These are phyloP conservation scores for Drosophila gaucha DNA, from an alignment of 2,888 invertebrate genomes.

Conservation along the genomic window DNA sequence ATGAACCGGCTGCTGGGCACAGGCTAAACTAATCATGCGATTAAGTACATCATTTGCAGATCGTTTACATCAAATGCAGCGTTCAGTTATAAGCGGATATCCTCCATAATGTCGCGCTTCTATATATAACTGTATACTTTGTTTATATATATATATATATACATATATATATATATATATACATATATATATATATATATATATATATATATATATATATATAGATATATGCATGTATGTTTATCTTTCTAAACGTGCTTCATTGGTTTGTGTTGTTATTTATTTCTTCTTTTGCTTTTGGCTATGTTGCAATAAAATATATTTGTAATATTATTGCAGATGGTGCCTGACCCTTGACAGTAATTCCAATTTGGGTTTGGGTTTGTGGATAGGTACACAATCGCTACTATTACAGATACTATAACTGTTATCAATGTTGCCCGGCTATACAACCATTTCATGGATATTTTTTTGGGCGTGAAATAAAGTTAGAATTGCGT, in stretches of 20 bases:
- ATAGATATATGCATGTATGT: background rate
- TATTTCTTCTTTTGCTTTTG: conserved; percentile 23
- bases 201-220: background rate
- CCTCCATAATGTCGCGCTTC: background rate
- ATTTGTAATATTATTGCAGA: conserved; percentile 17
- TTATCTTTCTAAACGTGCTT: conserved; percentile 10
- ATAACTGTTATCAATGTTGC: conserved; percentile 13
- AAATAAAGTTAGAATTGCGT: conserved; percentile 38
- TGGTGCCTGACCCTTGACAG: conserved; percentile 32
- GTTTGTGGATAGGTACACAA: conserved; percentile 26
- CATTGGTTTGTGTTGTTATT: conserved; percentile 13
- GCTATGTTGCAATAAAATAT: conserved; percentile 27
- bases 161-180: background rate
- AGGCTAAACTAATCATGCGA: conserved; percentile 38
- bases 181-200: background rate
- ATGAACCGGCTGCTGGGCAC: conserved; percentile 9
- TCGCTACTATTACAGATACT: conserved; percentile 27
- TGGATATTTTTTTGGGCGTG: conserved; percentile 39
- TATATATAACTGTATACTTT: background rate
- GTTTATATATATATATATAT: background rate
- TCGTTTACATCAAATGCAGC: conserved; percentile 39
- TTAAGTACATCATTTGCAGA: conserved; percentile 52
- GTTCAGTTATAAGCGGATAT: conserved; percentile 42
- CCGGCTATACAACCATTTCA: conserved; percentile 65
- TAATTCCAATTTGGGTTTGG: conserved; percentile 6